These are phyloP conservation scores for Equus quagga DNA, from an alignment of 2,113 vertebrate genomes.

Conservation along the genomic window DNA sequence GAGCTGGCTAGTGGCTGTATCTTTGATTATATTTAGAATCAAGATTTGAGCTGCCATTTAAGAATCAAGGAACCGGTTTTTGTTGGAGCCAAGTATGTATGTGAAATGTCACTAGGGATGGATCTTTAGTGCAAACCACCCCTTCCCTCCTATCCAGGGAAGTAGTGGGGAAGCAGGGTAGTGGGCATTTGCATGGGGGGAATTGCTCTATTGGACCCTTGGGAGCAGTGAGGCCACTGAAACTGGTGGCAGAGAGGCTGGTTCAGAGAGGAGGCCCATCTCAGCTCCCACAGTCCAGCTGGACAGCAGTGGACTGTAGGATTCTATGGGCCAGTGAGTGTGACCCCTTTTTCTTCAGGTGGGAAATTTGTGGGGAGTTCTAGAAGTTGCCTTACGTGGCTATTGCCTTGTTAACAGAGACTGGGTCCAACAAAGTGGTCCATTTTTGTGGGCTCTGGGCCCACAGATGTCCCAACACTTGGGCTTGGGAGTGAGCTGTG, in stretches of 20 bases:
- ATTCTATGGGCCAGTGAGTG: constrained; percentile 68
- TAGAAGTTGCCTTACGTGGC: background rate
- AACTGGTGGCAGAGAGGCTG: background rate
- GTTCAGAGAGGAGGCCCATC: background rate
- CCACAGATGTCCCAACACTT: background rate
- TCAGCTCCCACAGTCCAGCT: constrained; percentile 41
- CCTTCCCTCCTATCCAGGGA: background rate
- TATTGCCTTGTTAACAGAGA: constrained; percentile 64
- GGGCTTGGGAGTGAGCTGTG: background rate
- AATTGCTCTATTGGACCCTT: background rate
- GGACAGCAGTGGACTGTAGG: constrained; percentile 5
- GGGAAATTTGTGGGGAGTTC: constrained; percentile 63
- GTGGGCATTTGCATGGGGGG: background rate
- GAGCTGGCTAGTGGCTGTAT: background rate
- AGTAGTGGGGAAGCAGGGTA: background rate
- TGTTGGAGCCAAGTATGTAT: background rate
- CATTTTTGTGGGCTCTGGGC: background rate
- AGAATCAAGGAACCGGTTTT: constrained; percentile 46
- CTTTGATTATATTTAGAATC: constrained; percentile 48
- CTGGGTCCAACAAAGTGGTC: background rate
- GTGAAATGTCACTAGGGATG: background rate
- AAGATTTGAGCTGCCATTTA: constrained; percentile 38
- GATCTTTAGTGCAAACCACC: background rate
- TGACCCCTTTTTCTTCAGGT: constrained; percentile 55
- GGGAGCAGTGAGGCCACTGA: background rate